A percentile compares a stretch with the other conserved stretches of the same genome.
Evolutionary conservation across 2,888 invertebrate genomes (phyloP).

Genomic region (Dioctria linearis): DNA sequence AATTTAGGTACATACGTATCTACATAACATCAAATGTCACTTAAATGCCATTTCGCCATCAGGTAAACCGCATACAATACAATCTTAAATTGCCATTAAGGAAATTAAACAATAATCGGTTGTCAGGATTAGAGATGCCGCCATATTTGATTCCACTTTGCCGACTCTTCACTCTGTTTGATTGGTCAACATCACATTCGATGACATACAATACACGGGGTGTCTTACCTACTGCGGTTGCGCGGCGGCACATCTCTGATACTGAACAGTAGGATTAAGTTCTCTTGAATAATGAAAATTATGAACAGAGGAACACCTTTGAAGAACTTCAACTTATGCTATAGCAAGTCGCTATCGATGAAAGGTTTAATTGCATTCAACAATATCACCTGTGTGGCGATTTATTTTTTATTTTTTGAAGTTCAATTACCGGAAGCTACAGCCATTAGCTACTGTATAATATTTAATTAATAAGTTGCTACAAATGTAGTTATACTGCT

Average conservation of each 20-base stretch:
- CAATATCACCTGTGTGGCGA: no score
- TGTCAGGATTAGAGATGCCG: slow-evolving; percentile 57
- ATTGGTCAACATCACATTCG: slow-evolving; percentile 16
- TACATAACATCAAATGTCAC: slow-evolving; percentile 51
- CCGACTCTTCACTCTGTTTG: slow-evolving; percentile 50
- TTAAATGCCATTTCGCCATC: slow-evolving; percentile 54
- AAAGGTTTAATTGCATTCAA: no score
- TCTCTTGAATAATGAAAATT: not conserved
- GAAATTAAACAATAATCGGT: slow-evolving; percentile 59
- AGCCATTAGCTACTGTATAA: no score
- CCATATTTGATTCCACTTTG: slow-evolving; percentile 55
- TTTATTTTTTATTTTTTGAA: slow-evolving; percentile 1
- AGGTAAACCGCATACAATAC: slow-evolving; percentile 44
- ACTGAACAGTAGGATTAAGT: slow-evolving; percentile 28
- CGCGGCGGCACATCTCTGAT: slow-evolving; percentile 3
- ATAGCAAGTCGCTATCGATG: no score
- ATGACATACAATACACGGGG: not conserved
- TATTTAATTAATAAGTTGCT: no score
- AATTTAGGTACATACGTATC: no score
- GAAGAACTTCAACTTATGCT: not conserved
- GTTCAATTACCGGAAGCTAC: no score
- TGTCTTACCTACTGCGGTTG: not conserved
- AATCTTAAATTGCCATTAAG: slow-evolving; percentile 57
- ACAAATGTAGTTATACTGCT: no score
- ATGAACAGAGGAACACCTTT: slow-evolving; percentile 41